phyloP scores from a whole-genome alignment of 2,888 invertebrate species.

The Alloscopus bannaensis region DNA sequence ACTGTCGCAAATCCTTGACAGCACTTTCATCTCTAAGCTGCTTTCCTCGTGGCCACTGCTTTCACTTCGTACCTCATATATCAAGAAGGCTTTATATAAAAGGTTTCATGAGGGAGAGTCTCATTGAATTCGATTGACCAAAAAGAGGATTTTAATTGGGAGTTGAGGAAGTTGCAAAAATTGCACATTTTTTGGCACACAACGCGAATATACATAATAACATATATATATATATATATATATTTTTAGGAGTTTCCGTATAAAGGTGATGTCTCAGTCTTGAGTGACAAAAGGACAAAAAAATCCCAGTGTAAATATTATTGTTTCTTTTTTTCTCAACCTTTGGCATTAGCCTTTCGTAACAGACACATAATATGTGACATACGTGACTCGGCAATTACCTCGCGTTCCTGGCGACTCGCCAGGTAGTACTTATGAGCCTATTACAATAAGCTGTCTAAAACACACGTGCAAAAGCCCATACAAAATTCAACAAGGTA shows the following conservation, averaged over 20 bases:
- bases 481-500: too few relatives aligned
- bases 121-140: constrained; percentile 32
- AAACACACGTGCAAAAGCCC: too few relatives aligned
- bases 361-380: too few relatives aligned
- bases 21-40: constrained; percentile 31
- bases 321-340: background rate
- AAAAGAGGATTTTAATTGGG: constrained; percentile 48
- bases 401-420: background rate
- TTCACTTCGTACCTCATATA: background rate
- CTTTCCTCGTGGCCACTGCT: constrained; percentile 7
- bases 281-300: background rate
- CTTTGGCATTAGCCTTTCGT: too few relatives aligned
- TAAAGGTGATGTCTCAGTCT: too few relatives aligned
- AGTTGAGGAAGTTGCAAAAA: constrained; percentile 23
- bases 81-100: background rate
- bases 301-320: constrained; percentile 3
- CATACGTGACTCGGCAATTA: constrained; percentile 11
- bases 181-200: constrained; percentile 29
- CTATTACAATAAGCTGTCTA: too few relatives aligned
- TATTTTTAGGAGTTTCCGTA: background rate
- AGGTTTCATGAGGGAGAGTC: background rate
- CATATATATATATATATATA: background rate
- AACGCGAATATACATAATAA: background rate
- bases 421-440: too few relatives aligned
- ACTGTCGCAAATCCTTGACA: constrained; percentile 44